A percentile compares a stretch with the other conserved stretches of the same genome.
phyloP scores from a whole-genome alignment of 2,113 vertebrate species.

The Marcusenius ussheri region DNA sequence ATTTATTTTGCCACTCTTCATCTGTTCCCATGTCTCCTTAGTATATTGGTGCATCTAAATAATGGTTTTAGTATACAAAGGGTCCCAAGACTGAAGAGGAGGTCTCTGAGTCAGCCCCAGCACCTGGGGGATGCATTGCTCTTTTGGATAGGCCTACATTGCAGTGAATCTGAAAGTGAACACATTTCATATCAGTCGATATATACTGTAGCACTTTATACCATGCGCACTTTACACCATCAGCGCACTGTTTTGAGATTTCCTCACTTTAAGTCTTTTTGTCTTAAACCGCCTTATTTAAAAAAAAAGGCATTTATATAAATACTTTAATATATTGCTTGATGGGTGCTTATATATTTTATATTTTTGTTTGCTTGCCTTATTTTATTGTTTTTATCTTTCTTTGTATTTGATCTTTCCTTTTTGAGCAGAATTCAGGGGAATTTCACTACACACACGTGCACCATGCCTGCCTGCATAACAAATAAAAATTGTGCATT shows the following conservation, averaged over 20 bases:
- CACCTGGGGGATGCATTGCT: background rate
- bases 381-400: background rate
- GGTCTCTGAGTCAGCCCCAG: background rate
- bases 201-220: background rate
- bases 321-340: background rate
- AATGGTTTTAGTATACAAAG: background rate
- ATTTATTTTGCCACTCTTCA: background rate
- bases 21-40: background rate
- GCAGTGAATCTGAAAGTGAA: background rate
- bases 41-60: background rate
- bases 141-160: background rate
- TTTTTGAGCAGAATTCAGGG: background rate
- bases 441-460: background rate
- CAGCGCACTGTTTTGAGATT: background rate
- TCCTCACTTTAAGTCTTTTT: background rate
- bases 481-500: background rate
- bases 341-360: background rate
- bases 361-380: background rate
- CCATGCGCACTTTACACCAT: background rate
- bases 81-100: background rate
- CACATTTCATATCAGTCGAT: background rate
- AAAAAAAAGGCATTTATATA: background rate
- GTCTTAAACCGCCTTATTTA: background rate
- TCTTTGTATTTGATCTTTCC: background rate
- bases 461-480: background rate